Base-by-base conservation (phyloP, 2,888 invertebrate genomes). In the Apeira syringaria region DNA sequence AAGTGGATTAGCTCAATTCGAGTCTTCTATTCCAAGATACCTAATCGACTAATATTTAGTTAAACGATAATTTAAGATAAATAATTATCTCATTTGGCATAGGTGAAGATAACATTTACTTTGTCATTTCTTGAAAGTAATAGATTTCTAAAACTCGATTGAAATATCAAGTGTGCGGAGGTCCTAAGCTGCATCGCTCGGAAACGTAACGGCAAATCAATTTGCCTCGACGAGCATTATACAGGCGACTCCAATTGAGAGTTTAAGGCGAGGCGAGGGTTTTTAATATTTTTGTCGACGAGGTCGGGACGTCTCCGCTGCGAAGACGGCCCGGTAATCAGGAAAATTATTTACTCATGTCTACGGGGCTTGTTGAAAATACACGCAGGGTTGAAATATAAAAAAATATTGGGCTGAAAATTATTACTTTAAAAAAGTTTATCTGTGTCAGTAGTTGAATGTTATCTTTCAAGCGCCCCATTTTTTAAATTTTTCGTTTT, bases 321-420 rank as follows among this genome's bases (percentile, higher is more conserved):
- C 65, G 69, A 67, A 72, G 80, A 78, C 78, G 83, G 77, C 74
- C 73, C 84, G 81, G 85, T 86, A 88, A 88, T 87, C 87, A 88
- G 77, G 80, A 74, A 85, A 87, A 87, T 87, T 88, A 87, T 88
- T 88, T 88, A 88, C 88, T 80, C 82, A 85, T 81, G 85, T 86
- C 83, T 85, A 69, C 75, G 66, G 64, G 67, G 54, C 71, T 72
- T 66, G 75, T 64, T 67, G 69, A 54, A 64, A 71, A 71, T 64
- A 65, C 54, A 47, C 12, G 31, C 50, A 82, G 86, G 86, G 87
- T 59, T 72, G 68, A 11, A 17, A 8, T 25, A 2, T 10, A 5
- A 28, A 29, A 28, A 18, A n/a, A n/a, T n/a, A n/a, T n/a, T n/a
- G n/a, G n/a, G n/a, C n/a, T n/a, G n/a, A n/a, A n/a, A n/a, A n/a